Conservation (phyloP, 2,888 invertebrate genomes). For the Caenorhabditis imperialis region DNA sequence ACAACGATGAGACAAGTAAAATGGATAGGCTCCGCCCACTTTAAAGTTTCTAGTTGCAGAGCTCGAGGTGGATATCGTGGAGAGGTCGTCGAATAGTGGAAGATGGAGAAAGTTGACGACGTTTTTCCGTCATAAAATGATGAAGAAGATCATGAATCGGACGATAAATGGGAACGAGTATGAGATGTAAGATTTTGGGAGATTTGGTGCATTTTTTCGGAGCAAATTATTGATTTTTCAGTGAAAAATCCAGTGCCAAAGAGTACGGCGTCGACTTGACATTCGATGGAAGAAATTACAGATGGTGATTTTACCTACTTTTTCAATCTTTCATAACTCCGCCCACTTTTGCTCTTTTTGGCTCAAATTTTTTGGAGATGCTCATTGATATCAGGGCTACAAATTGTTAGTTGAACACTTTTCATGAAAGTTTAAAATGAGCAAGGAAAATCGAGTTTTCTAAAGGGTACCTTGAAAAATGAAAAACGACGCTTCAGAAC, state of each 20-base stretch:
- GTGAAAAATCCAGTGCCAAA: not conserved
- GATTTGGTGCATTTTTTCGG: too few species aligned
- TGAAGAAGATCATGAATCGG: not conserved
- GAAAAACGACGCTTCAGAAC: too few species aligned
- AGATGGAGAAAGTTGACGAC: constrained; percentile 1
- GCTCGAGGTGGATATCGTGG: not conserved
- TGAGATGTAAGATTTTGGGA: constrained; percentile 10
- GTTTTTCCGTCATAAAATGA: not conserved
- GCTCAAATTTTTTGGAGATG: too few species aligned
- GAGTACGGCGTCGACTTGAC: not conserved
- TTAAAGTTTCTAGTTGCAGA: not conserved
- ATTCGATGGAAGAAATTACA: too few species aligned
- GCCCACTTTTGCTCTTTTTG: too few species aligned
- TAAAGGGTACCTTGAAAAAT: too few species aligned
- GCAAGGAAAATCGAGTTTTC: too few species aligned
- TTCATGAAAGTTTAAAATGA: too few species aligned
- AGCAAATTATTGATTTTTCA: constrained; percentile 2
- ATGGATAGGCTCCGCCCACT: not conserved
- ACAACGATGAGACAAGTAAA: constrained; percentile 20
- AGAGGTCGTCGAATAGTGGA: not conserved
- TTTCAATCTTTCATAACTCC: too few species aligned
- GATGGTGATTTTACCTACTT: too few species aligned
- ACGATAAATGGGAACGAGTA: constrained; percentile 15
- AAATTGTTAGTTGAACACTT: too few species aligned
- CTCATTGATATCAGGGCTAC: too few species aligned